Conservation (phyloP, 2,888 invertebrate genomes). For the Matsumyia berberina region DNA sequence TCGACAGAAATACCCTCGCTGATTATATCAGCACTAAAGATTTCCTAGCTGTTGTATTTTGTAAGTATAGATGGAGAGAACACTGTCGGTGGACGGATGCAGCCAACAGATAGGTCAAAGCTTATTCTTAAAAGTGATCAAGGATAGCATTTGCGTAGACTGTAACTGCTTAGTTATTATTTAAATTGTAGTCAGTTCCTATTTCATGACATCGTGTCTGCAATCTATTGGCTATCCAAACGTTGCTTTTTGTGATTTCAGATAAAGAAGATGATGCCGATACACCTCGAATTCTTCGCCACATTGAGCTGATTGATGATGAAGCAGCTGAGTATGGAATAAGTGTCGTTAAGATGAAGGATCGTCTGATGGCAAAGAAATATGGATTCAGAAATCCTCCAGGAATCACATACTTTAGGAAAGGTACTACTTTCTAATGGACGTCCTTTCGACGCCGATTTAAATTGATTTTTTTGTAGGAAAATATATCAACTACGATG, state of each 20-base stretch:
- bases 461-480: conserved; percentile 78
- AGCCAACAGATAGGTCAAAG: conserved; percentile 8
- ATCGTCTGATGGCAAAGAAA: conserved; percentile 96
- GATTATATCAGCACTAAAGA: conserved; percentile 95
- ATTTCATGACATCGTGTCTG: background rate
- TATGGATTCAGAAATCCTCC: conserved; percentile 95
- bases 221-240: conserved; percentile 9
- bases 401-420: conserved; percentile 95
- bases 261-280: conserved; percentile 93
- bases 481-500: conserved; percentile 95
- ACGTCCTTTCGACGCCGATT: background rate
- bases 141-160: conserved; percentile 71
- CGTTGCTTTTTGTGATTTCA: conserved; percentile 80
- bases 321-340: conserved; percentile 96
- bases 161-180: conserved; percentile 78
- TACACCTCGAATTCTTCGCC: conserved; percentile 91
- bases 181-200: conserved; percentile 12
- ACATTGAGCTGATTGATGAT: conserved; percentile 95
- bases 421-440: conserved; percentile 84
- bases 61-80: conserved; percentile 87
- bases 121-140: conserved; percentile 25
- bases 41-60: conserved; percentile 95
- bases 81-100: background rate
- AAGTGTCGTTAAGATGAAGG: conserved; percentile 94
- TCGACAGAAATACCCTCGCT: conserved; percentile 91